phyloP scores from a whole-genome alignment of 2,797 vertebrate species.

The Odontamblyopus rebecca region DNA sequence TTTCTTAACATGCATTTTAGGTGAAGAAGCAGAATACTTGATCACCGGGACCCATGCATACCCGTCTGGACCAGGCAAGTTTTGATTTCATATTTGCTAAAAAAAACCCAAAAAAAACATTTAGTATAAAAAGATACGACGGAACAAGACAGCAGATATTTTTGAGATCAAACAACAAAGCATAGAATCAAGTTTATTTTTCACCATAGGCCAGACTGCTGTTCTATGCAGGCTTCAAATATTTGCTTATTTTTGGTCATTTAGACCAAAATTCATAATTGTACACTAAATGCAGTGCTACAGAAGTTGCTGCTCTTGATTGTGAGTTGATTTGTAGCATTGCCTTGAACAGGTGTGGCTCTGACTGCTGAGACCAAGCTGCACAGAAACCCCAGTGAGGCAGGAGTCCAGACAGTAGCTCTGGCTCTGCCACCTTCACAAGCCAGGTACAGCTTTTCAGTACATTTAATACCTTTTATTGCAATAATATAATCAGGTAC shows the following conservation, averaged over 20 bases:
- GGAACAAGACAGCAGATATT: too few species aligned
- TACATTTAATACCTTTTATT: too few species aligned
- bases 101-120: too few species aligned
- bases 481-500: too few species aligned
- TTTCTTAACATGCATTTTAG: constrained; percentile 56
- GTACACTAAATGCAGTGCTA: too few species aligned
- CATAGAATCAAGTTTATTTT: too few species aligned
- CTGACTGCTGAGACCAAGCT: constrained; percentile 92
- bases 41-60: constrained; percentile 97
- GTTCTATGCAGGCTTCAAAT: not conserved
- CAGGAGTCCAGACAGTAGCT: constrained; percentile 88
- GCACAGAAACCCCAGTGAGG: constrained; percentile 95
- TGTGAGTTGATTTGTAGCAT: not conserved
- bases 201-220: too few species aligned
- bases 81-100: not conserved
- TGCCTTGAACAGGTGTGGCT: constrained; percentile 81
- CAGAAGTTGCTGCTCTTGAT: too few species aligned
- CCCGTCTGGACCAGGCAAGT: constrained; percentile 90
- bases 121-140: too few species aligned
- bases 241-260: not conserved
- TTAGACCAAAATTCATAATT: not conserved
- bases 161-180: too few species aligned
- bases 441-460: constrained; percentile 79
- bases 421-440: constrained; percentile 88
- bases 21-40: constrained; percentile 89